Base-by-base conservation (phyloP, 2,797 vertebrate species). In the Phoxinus dragarum region DNA sequence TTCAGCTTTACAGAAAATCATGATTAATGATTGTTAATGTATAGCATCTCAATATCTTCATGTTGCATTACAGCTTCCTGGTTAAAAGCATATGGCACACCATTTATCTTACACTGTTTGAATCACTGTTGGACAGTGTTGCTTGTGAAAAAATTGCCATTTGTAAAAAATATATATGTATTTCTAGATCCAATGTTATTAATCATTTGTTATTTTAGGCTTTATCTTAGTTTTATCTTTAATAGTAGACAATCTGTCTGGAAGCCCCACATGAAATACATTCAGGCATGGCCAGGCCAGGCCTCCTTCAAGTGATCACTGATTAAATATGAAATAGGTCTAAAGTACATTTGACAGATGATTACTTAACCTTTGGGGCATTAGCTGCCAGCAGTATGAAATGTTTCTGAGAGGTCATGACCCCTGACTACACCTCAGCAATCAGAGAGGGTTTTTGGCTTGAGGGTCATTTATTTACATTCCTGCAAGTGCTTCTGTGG, bases 321-420 rank as follows among this genome's bases (percentile, higher is more conserved):
- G 36, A 88, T 88, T 59, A 80, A 74, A 89, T 81, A 31, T 4
- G 52, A 80, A 80, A 75, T 81, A n/a, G 4, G 8, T 10, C 27
- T 49, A 9, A 87, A 88, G 66, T 67, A 19, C 71, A 86, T 84
- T 83, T 83, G 90, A 88, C 87, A 89, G 85, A 79, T 80, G 81
- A 88, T 82, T 75, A 47, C 72, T 75, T 83, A 73, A 71, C 36
- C 67, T 71, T 71, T 78, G 52, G 84, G 40, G 73, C 71, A 84
- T 84, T 86, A 89, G 88, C 81, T 88, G 78, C 47, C 66, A 54
- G 31, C 47, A 40, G 44, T 52, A 81, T 68, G 64, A 68, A 80
- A 68, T 81, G 49, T 40, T 27, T 7, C 47, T 81, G 34, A 69
- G 67, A 31, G 67, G 23, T 56, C 19, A 38, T 69, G 44, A 68